Percentiles rank a stretch among this genome's conserved stretches.
Conservation (phyloP, 2,888 invertebrate species). For the Linyphia triangularis region DNA sequence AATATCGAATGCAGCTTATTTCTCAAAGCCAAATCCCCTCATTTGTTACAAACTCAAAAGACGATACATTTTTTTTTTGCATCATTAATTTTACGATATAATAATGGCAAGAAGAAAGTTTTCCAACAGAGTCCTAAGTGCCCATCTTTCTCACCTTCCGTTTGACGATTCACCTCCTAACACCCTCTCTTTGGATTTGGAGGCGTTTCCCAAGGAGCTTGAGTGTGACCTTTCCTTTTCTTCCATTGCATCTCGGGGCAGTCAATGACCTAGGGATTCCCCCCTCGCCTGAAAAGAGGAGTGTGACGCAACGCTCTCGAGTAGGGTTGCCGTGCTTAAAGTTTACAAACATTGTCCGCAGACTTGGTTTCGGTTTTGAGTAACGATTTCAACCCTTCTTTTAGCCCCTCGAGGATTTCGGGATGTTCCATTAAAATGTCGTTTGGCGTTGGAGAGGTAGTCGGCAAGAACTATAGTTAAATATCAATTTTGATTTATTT, state of each 20-base stretch:
- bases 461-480: neutral
- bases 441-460: neutral
- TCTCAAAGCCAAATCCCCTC: no score
- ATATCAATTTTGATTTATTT: no score
- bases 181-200: neutral
- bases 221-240: slow-evolving; percentile 36
- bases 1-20: no score
- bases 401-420: neutral
- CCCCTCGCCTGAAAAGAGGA: neutral
- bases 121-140: neutral
- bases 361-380: slow-evolving; percentile 39
- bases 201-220: slow-evolving; percentile 43
- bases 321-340: slow-evolving; percentile 40
- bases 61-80: no score
- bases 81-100: no score
- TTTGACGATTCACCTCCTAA: neutral
- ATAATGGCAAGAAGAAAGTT: no score
- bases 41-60: no score
- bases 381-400: neutral
- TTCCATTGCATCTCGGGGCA: slow-evolving; percentile 31
- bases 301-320: slow-evolving; percentile 24
- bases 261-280: slow-evolving; percentile 54
- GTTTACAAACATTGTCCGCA: slow-evolving; percentile 49
- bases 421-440: neutral
- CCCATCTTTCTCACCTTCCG: slow-evolving; percentile 17